Conservation (phyloP, 2,113 vertebrate genomes). For the Lycaon pictus region DNA sequence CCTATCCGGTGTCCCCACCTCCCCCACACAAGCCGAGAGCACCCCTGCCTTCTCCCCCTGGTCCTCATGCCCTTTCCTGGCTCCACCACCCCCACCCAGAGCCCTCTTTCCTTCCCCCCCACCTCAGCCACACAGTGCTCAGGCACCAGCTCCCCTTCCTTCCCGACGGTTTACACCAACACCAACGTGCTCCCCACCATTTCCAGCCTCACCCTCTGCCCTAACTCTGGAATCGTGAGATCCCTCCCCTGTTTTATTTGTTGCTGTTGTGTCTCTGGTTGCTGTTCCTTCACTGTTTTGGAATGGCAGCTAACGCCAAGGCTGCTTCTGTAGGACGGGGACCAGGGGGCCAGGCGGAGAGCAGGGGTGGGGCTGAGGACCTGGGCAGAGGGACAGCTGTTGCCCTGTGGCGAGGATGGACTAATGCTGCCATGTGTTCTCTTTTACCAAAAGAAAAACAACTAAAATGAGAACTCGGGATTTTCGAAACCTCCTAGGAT, state of each 20-base stretch:
- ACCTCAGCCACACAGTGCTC: accelerated
- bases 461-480: background rate
- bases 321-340: background rate
- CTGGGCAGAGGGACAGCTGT: too few relatives aligned
- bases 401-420: background rate
- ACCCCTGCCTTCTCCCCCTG: too few relatives aligned
- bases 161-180: too few relatives aligned
- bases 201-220: background rate
- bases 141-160: background rate
- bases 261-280: background rate
- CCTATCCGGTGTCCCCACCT: background rate
- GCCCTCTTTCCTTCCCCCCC: too few relatives aligned
- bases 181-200: background rate
- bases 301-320: background rate
- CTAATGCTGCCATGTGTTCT: background rate
- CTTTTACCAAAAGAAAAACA: background rate
- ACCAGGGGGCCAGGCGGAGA: accelerated
- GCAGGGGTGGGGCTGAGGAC: background rate
- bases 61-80: background rate
- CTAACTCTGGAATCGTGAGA: accelerated
- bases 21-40: background rate
- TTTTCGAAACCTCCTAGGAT: background rate
- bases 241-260: background rate
- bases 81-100: accelerated
- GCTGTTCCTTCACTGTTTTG: too few relatives aligned